Evolutionary conservation across 2,888 invertebrate species (phyloP).

Genomic region (Blastobasis lacticolella): DNA sequence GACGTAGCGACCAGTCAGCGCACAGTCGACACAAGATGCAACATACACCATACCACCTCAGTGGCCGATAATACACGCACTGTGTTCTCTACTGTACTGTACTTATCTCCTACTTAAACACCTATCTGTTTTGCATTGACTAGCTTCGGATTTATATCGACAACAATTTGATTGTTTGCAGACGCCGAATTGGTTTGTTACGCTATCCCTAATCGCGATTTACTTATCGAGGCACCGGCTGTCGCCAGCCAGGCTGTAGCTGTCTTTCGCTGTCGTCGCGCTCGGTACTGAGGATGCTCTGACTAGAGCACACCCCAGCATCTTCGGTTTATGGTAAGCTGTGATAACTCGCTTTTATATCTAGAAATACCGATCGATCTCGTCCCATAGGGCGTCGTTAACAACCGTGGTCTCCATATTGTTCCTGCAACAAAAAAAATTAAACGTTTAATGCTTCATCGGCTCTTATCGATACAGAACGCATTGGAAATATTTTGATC

Average conservation of each 20-base stretch:
- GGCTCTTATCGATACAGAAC: slow-evolving; percentile 20
- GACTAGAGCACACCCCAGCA: slow-evolving; percentile 67
- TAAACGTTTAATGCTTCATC: slow-evolving; percentile 28
- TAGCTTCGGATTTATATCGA: slow-evolving; percentile 30
- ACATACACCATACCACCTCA: slow-evolving; percentile 72
- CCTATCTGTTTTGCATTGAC: slow-evolving; percentile 45
- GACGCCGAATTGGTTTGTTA: slow-evolving; percentile 34
- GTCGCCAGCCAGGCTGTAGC: slow-evolving; percentile 64
- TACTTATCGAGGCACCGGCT: slow-evolving; percentile 72
- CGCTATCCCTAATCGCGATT: slow-evolving; percentile 29
- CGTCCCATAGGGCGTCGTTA: slow-evolving; percentile 32
- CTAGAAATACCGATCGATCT: slow-evolving; percentile 27
- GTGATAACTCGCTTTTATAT: slow-evolving; percentile 35
- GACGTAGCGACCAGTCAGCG: slow-evolving; percentile 75
- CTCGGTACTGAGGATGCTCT: slow-evolving; percentile 56
- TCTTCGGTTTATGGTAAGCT: slow-evolving; percentile 53
- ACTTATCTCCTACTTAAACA: slow-evolving; percentile 54
- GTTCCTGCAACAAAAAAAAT: slow-evolving; percentile 65
- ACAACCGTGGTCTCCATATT: slow-evolving; percentile 45
- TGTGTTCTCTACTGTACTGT: slow-evolving; percentile 27
- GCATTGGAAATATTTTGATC: slow-evolving; percentile 23
- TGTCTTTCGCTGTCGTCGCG: slow-evolving; percentile 38
- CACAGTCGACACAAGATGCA: slow-evolving; percentile 73
- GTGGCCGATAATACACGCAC: slow-evolving; percentile 49
- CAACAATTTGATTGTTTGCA: slow-evolving; percentile 22